Base-by-base conservation (phyloP, 2,113 vertebrate species). In the Vulpes vulpes region DNA sequence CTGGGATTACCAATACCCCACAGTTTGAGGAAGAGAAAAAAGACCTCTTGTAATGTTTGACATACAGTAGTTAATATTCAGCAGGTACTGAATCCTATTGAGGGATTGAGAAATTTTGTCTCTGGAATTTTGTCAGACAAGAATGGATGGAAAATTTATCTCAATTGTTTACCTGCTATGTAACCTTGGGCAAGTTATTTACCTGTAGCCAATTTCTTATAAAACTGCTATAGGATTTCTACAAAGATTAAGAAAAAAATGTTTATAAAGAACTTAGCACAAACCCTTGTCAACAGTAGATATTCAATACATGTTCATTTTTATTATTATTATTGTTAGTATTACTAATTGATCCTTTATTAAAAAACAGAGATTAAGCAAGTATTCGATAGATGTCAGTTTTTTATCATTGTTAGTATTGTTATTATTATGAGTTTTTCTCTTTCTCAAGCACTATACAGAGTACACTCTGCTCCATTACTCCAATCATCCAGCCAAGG, bases 231-330 rank as follows among this genome's bases (percentile, higher is more conserved):
- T 20, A 57, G 12, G 5, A 80, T 35, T 87, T 93, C 83, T 79
- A 78, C 59, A 84, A 95, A 79, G 35, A 81, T 64, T 78, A 95
- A 90, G 6, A 80, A 92, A 51, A 86, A 82, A 92, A 81, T 78
- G 35, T 3, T 53, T 2, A 65, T 32, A 35, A 78, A 65, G 23
- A 81, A 55, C 4, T 43, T 62, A 89, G 11, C 6, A 96, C 11
- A 91, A 51, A 88, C 67, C 3, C 38, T 93, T 16, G 11, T 62
- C 89, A 86, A 59, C 27, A 35, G 15, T 49, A 89, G n/a, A 9
- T 43, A 67, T 64, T 84, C 59, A n/a, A 71, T 57, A n/a, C 8
- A 64, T 25, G 14, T n/a, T 88, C 25, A 1, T 49, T 74, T 88
- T 35, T 35, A 35, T 97, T 59, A 83, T 23, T 43, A 2, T 1